Evolutionary conservation across 2,888 invertebrate genomes (phyloP).

Genomic region (Laspeyria flexula): DNA sequence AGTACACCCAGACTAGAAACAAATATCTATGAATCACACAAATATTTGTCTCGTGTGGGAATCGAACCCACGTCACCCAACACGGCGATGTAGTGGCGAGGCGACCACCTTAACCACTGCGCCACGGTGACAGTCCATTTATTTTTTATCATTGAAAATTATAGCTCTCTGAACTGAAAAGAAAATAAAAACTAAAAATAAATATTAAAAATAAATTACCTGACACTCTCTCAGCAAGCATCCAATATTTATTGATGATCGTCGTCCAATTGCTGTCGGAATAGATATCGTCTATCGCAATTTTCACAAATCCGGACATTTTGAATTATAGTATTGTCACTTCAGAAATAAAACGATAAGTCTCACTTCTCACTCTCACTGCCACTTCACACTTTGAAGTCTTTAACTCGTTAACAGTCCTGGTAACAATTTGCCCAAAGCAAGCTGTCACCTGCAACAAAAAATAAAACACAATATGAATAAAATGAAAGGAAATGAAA

Average conservation of each 20-base stretch:
- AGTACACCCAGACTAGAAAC: no score
- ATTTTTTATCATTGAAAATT: no score
- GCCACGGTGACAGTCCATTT: no score
- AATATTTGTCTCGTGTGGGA: no score
- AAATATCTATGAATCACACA: no score
- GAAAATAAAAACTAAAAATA: background rate
- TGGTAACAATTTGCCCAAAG: conserved; percentile 71
- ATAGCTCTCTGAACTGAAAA: no score
- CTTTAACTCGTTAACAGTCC: conserved; percentile 33
- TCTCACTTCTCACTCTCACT: conserved; percentile 65
- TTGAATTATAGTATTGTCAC: conserved; percentile 53
- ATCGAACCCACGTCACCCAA: no score
- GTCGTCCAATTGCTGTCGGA: conserved; percentile 88
- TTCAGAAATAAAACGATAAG: conserved; percentile 29
- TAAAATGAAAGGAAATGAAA: conserved; percentile 7
- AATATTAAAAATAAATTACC: conserved; percentile 76
- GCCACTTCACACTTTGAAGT: conserved; percentile 53
- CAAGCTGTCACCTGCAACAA: conserved; percentile 79
- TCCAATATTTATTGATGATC: conserved; percentile 89
- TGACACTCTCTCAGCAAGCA: conserved; percentile 90
- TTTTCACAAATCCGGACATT: conserved; percentile 88
- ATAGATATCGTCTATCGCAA: conserved; percentile 88
- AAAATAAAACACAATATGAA: conserved; percentile 29
- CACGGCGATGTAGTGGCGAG: no score
- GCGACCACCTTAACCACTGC: no score